Evolutionary conservation across 1,140 invertebrate genomes (phyloP), one percentile per base, ranked within the genome.

Genomic region (Cyphomyrmex costatus): DNA sequence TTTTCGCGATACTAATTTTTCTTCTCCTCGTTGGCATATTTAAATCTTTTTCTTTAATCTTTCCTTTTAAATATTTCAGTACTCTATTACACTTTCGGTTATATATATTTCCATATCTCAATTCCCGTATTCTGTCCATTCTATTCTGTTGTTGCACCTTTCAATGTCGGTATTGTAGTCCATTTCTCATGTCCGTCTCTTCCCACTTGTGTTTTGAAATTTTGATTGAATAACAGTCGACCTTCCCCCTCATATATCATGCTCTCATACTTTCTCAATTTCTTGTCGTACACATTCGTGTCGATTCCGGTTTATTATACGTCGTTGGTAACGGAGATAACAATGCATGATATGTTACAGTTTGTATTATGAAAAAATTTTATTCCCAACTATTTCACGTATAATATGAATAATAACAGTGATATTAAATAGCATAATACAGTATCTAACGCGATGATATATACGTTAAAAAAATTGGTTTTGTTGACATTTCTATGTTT

Each of bases 201-300:
- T 74, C 33, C 36, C 68, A 70, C 19, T 60, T 83, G 53, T 51
- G 61, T 74, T 83, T 74, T 73, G 27, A 83, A 83, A 74, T 83
- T 83, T 83, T 74, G 68, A 83, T 83, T 83, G 68, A 83, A 83
- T 83, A 83, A 83, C 19, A 60, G 68, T 49, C 53, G 58, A 61
- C 16, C 66, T n/a, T n/a, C n/a, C n/a, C n/a, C n/a, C n/a, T n/a
- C 42, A 74, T 49, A 46, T 60, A 83, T 83, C 53, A 60, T 30
- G 19, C 36, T 46, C 33, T 46, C 5, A 14, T 61, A 74, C 36
- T 60, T 83, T 83, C 79, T 60, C 79, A 83, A 83, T 83, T 74
- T 83, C 68, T 83, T 83, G 27, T 60, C 5, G 24, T 30, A 30
- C n/a, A 60, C 53, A 33, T 49, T 21, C 79, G 12, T n/a, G 24